Conservation (phyloP, 1,140 invertebrate genomes). For the Calephelis virginiensis region DNA sequence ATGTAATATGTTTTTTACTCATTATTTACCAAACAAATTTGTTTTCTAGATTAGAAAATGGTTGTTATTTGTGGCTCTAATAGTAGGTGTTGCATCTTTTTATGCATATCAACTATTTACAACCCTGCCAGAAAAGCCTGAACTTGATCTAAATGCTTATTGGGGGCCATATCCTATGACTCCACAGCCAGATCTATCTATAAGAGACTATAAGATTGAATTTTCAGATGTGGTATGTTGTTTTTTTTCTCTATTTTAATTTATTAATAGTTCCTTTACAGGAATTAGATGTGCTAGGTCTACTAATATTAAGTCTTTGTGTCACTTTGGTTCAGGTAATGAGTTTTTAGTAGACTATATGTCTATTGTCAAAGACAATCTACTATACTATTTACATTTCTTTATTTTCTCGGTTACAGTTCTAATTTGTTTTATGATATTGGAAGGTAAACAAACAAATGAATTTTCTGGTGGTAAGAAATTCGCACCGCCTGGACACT, state of each 20-base stretch:
- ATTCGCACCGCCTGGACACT: too few species aligned
- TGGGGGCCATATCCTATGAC: slow-evolving; percentile 64
- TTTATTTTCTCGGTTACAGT: too few species aligned
- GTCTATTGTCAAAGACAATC: too few species aligned
- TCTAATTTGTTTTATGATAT: too few species aligned
- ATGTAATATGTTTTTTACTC: too few species aligned
- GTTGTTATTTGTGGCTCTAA: slow-evolving; percentile 26
- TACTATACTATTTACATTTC: too few species aligned
- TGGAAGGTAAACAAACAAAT: too few species aligned
- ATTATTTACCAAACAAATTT: too few species aligned
- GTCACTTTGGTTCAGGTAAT: too few species aligned
- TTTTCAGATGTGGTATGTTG: slow-evolving; percentile 66
- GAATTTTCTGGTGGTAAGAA: too few species aligned
- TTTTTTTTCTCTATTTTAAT: slow-evolving; percentile 15
- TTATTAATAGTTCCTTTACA: slow-evolving; percentile 1
- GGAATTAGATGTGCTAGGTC: neutral
- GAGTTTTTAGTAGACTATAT: too few species aligned
- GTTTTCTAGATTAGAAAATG: slow-evolving; percentile 20
- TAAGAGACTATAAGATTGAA: slow-evolving; percentile 60
- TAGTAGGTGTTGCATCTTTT: slow-evolving; percentile 24
- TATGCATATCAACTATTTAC: slow-evolving; percentile 39
- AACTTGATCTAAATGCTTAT: slow-evolving; percentile 48
- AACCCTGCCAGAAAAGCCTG: slow-evolving; percentile 39
- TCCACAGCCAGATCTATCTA: slow-evolving; percentile 48
- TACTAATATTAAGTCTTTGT: neutral